A percentile compares a stretch with the other conserved stretches of the same genome.
These are phyloP conservation scores for Haemorhous mexicanus DNA, from an alignment of 2,113 vertebrate species.

Conservation along the genomic window DNA sequence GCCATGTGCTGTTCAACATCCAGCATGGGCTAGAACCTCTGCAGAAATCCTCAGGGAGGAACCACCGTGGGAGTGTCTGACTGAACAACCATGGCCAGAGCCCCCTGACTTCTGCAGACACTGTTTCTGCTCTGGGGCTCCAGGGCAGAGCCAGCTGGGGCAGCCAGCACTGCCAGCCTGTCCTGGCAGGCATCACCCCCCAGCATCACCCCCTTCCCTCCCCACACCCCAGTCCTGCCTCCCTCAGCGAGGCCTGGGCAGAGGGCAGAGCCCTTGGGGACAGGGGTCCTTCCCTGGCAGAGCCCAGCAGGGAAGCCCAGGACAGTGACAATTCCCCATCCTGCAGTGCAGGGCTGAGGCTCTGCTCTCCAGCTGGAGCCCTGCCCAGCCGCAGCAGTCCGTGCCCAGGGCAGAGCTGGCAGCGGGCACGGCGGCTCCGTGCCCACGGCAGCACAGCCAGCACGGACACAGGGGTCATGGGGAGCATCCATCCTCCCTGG, in stretches of 20 bases:
- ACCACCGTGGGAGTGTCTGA: fast-evolving
- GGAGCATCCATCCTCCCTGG: neutral
- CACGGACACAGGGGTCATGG: neutral
- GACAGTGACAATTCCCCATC: neutral
- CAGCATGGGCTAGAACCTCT: fast-evolving
- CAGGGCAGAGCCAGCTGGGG: fast-evolving
- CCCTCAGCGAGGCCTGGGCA: neutral
- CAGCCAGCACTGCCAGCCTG: fast-evolving
- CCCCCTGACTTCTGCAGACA: neutral
- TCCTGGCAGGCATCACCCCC: neutral
- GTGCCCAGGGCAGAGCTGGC: neutral
- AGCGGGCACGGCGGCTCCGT: neutral
- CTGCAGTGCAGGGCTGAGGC: neutral
- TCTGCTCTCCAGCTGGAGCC: neutral
- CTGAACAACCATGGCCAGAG: fast-evolving
- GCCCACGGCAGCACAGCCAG: neutral
- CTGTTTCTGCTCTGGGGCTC: fast-evolving
- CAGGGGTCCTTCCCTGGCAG: fast-evolving
- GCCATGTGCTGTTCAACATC: fast-evolving
- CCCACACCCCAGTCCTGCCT: neutral
- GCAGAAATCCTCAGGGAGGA: neutral
- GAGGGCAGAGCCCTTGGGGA: neutral
- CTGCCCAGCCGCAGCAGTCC: neutral
- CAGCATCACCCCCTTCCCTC: fast-evolving
- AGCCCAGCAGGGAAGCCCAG: neutral